Evolutionary conservation across 2,888 invertebrate species (phyloP), one percentile per base, ranked within the genome.

Genomic region (Drosophila antonietae): DNA sequence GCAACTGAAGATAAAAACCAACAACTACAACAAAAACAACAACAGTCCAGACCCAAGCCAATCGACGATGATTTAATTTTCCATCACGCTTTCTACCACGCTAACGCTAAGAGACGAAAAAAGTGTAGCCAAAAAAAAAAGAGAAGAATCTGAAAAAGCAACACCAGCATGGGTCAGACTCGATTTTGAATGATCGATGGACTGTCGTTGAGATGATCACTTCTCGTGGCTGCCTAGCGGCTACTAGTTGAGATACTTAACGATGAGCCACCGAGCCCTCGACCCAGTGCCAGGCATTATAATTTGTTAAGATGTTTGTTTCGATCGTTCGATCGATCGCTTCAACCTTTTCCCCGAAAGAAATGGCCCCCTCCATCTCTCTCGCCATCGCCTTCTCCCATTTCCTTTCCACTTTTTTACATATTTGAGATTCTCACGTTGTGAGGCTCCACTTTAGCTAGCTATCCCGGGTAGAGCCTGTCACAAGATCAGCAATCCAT

Each of bases 211-310:
- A 89, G 86, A 83, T 90, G 89, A 89, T 89, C 85, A 88, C 88
- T 90, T 85, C 78, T 73, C 75, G 81, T 89, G 81, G 86, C 89
- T 86, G 86, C 89, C 89, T 87, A 86, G 90, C 90, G 89, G 84
- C 88, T 89, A 89, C 86, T 88, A 88, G 87, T 89, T 88, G 87
- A 84, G 89, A 87, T 89, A 87, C 85, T 88, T 86, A 88, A 81
- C 81, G 78, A 72, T 65, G 68, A 35, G 60, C 31, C 52, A 23
- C 41, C 23, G 49, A 49, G 64, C 53, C 44, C 9, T 66, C 69
- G 61, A 65, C 43, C 43, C 31, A 62, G 37, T 33, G 39, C 41
- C n/a, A 53, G 59, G 78, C 82, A 78, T 66, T 63, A 89, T 89
- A 84, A 89, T 86, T 86, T 86, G 89, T 86, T 86, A 89, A 86